Evolutionary conservation across 2,113 vertebrate species (phyloP).

Genomic region (Sander vitreus): DNA sequence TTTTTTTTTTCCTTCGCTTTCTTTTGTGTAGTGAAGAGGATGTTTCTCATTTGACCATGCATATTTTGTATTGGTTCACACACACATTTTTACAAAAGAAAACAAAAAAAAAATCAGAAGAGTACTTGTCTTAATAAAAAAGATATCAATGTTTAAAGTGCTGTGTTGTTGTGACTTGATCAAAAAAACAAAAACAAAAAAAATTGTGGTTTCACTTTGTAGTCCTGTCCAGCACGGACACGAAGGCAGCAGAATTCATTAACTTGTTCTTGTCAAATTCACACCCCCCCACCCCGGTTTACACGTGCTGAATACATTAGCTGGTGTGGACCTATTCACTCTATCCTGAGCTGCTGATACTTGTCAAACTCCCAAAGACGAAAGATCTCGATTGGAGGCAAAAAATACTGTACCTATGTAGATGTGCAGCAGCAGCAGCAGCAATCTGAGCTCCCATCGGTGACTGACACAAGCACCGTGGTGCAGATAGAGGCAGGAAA

Average conservation of each 20-base stretch:
- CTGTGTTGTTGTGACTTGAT: conserved; percentile 51
- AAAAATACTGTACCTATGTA: conserved; percentile 42
- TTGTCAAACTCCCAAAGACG: conserved; percentile 55
- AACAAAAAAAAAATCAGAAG: conserved; percentile 79
- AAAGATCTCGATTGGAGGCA: conserved; percentile 20
- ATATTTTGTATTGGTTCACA: conserved; percentile 89
- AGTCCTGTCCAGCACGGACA: conserved; percentile 11
- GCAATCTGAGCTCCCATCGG: conserved; percentile 55
- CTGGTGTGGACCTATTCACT: conserved; percentile 39
- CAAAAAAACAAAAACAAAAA: no score
- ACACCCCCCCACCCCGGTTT: not conserved
- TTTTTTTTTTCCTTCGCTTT: conserved; percentile 51
- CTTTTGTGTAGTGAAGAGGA: conserved; percentile 82
- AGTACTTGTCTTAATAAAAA: conserved; percentile 90
- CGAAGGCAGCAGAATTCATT: conserved; percentile 13
- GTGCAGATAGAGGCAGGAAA: conserved; percentile 36
- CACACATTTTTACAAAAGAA: conserved; percentile 87
- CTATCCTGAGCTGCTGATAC: conserved; percentile 52
- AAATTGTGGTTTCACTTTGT: conserved; percentile 12
- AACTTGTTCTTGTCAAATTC: conserved; percentile 41
- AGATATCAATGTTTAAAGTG: conserved; percentile 86
- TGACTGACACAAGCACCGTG: conserved; percentile 54
- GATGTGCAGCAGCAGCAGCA: conserved; percentile 39
- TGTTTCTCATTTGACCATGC: conserved; percentile 84
- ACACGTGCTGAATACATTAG: conserved; percentile 49